A percentile compares a stretch with the other conserved stretches of the same genome.
phyloP scores from a whole-genome alignment of 2,797 vertebrate species.

The Picus viridis region DNA sequence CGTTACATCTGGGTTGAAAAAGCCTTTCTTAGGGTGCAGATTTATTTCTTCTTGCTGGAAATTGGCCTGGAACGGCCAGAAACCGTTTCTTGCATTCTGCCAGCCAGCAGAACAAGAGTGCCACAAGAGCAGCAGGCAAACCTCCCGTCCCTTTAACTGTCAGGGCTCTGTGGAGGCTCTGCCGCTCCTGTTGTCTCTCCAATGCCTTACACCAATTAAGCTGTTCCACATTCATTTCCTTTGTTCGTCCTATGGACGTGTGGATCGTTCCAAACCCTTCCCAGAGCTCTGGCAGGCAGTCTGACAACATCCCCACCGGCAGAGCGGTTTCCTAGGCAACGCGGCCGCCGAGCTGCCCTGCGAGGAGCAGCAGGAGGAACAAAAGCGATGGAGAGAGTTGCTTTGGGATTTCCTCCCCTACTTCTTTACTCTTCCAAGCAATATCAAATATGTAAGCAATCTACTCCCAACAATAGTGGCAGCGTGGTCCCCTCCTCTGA shows the following conservation, averaged over 20 bases:
- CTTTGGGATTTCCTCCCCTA: background rate
- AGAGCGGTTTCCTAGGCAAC: constrained; percentile 70
- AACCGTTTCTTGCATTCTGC: background rate
- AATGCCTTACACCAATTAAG: background rate
- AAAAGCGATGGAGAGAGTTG: background rate
- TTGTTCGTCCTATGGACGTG: background rate
- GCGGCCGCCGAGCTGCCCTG: background rate
- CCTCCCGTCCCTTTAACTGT: background rate
- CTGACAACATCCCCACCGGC: background rate
- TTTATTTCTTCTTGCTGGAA: background rate
- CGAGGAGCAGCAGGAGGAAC: background rate
- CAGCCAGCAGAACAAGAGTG: background rate
- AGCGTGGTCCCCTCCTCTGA: background rate
- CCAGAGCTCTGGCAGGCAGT: background rate
- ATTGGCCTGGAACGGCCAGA: background rate
- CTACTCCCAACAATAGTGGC: background rate
- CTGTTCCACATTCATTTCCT: background rate
- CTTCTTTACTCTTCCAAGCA: background rate
- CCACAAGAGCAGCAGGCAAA: background rate
- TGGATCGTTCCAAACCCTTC: background rate
- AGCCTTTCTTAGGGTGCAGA: background rate
- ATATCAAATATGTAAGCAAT: background rate
- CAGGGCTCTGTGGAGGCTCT: background rate
- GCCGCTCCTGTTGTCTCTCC: background rate
- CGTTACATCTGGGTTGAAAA: background rate